Conservation (phyloP, 2,888 invertebrate species). For the Ichneumon xanthorius region DNA sequence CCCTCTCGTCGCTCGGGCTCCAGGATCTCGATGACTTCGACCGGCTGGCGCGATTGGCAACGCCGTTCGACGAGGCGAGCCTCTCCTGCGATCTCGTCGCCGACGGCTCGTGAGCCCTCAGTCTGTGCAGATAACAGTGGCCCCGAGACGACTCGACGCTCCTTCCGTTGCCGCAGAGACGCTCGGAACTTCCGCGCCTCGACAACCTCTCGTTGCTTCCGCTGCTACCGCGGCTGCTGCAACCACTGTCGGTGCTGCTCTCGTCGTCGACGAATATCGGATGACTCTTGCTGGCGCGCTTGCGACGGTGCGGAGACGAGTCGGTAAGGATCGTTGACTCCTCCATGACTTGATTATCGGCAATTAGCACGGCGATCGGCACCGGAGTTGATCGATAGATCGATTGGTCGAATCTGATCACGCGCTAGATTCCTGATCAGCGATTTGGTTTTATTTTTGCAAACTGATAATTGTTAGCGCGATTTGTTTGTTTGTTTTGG, state of each 20-base stretch:
- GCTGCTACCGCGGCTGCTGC: constrained; percentile 85
- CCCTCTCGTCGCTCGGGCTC: constrained; percentile 73
- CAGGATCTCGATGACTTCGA: constrained; percentile 79
- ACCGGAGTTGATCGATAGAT: not conserved
- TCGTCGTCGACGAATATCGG: constrained; percentile 79
- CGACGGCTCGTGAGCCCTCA: constrained; percentile 74
- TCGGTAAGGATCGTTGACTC: constrained; percentile 77
- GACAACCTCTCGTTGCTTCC: constrained; percentile 78
- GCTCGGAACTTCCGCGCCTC: constrained; percentile 76
- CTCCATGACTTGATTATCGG: constrained; percentile 73
- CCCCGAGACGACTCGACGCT: constrained; percentile 58
- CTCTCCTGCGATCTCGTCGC: constrained; percentile 77
- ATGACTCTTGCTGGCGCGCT: constrained; percentile 50
- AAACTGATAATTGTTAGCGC: not conserved
- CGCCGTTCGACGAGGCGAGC: constrained; percentile 71
- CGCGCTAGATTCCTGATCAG: too few species aligned
- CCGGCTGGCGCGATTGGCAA: constrained; percentile 71
- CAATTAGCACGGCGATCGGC: not conserved
- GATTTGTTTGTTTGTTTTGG: not conserved
- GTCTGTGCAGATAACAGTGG: constrained; percentile 75
- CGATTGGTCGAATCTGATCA: not conserved
- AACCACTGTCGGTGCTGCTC: constrained; percentile 83
- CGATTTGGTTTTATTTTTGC: not conserved
- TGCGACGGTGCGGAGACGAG: constrained; percentile 55
- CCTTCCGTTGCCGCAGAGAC: constrained; percentile 73